Evolutionary conservation across 2,888 invertebrate genomes (phyloP).

Genomic region (Leptogaster cylindrica): DNA sequence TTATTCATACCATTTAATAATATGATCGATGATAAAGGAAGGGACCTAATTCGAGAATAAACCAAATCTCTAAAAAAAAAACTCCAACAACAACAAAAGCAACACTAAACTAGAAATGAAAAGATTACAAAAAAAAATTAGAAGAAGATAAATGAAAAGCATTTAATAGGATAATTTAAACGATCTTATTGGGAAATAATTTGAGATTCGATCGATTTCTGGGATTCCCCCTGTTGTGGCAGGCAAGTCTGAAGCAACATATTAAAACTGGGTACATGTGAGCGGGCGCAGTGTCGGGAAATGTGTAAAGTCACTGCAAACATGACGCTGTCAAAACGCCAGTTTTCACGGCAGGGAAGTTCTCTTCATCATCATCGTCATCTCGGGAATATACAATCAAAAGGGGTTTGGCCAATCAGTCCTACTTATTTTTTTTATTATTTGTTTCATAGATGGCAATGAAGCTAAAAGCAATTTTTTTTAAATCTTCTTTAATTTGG

Average conservation of each 20-base stretch:
- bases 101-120: conserved; percentile 37
- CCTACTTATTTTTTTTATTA: conserved; percentile 26
- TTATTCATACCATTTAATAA: conserved; percentile 2
- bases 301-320: conserved; percentile 49
- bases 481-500: not conserved
- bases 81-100: too few species aligned
- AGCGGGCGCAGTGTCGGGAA: conserved; percentile 43
- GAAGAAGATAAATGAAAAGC: conserved; percentile 19
- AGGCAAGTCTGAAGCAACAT: conserved; percentile 17
- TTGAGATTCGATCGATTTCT: conserved; percentile 46
- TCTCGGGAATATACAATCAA: too few species aligned
- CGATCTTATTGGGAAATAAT: conserved; percentile 45
- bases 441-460: not conserved
- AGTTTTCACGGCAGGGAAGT: conserved; percentile 45
- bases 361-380: conserved; percentile 16
- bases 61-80: too few species aligned
- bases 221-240: conserved; percentile 18
- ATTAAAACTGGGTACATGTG: conserved; percentile 1
- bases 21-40: conserved; percentile 39
- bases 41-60: conserved; percentile 12
- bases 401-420: conserved; percentile 42
- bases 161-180: conserved; percentile 44
- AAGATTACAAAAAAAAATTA: conserved; percentile 1
- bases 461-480: conserved; percentile 17
- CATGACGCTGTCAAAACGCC: conserved; percentile 49